Evolutionary conservation across 30 jellyfish, hydroid and myxozoan genomes (phyloP).

Genomic region (Mastigias papua): DNA sequence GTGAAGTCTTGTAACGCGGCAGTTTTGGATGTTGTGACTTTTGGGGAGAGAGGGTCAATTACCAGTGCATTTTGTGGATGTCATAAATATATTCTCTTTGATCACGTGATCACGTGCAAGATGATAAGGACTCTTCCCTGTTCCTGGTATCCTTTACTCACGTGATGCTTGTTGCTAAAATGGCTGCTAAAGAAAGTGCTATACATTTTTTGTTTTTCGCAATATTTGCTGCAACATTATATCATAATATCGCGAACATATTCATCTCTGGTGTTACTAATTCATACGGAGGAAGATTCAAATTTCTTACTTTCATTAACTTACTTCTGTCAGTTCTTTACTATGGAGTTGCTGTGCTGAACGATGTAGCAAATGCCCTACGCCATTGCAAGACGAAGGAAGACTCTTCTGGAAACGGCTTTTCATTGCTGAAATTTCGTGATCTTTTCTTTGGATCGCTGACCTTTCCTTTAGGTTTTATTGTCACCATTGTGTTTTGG

Average conservation of each 20-base stretch:
- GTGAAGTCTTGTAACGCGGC: no score
- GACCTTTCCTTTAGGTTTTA: constrained; percentile 53
- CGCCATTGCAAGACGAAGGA: constrained; percentile 6
- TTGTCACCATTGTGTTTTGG: constrained; percentile 66
- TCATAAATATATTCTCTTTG: no score
- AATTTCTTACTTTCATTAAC: constrained; percentile 70
- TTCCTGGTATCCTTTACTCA: no score
- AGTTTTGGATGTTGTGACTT: no score
- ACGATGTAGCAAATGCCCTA: background rate
- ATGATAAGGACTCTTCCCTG: no score
- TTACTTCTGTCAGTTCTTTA: constrained; percentile 38
- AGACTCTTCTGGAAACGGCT: background rate
- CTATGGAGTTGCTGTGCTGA: constrained; percentile 45
- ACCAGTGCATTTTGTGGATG: no score
- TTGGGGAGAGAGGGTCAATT: no score
- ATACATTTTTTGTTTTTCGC: background rate
- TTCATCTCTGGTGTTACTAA: constrained; percentile 65
- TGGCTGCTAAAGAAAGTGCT: constrained; percentile 2
- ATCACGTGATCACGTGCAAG: no score
- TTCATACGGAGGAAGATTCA: constrained; percentile 82
- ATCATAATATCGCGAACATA: constrained; percentile 62
- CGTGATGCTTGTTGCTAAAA: no score
- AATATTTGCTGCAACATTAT: constrained; percentile 15
- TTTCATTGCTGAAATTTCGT: constrained; percentile 10
- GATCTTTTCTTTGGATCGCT: constrained; percentile 64